These are phyloP conservation scores for Phylloscopus trochilus DNA, from an alignment of 2,113 vertebrate species.

Conservation along the genomic window DNA sequence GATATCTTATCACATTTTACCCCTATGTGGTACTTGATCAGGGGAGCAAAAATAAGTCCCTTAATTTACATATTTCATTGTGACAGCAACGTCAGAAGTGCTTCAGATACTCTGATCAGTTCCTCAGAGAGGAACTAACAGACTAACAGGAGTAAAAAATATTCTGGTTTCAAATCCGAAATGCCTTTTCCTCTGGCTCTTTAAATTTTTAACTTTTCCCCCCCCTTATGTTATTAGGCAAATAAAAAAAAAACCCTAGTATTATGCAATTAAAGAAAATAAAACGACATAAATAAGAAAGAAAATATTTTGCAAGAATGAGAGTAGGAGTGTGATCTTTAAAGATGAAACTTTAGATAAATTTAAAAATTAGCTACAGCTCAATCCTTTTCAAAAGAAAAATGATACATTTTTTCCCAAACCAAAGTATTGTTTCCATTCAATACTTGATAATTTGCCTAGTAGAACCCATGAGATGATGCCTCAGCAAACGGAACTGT, in stretches of 20 bases:
- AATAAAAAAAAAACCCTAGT: not conserved
- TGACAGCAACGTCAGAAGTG: not conserved
- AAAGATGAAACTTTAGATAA: not conserved
- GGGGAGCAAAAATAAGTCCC: not conserved
- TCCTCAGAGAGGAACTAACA: not conserved
- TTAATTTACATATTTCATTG: constrained; percentile 10
- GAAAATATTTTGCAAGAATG: not conserved
- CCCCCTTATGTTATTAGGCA: not conserved
- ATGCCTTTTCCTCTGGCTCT: not conserved
- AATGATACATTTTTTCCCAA: not conserved
- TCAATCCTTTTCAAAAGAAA: not conserved
- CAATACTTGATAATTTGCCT: not conserved
- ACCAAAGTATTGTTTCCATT: not conserved
- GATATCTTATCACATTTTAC: not conserved
- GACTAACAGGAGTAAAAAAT: not conserved
- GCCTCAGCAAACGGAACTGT: not conserved
- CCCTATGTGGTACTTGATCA: not conserved
- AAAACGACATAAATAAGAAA: not conserved
- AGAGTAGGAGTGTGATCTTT: not conserved
- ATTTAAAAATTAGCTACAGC: not conserved
- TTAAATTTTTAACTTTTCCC: not conserved
- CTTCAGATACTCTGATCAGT: not conserved
- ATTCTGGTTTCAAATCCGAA: not conserved
- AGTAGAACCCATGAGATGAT: not conserved
- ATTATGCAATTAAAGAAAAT: not conserved